Evolutionary conservation across 2,113 vertebrate species (phyloP).

Genomic region (Paradoxurus hermaphroditus): DNA sequence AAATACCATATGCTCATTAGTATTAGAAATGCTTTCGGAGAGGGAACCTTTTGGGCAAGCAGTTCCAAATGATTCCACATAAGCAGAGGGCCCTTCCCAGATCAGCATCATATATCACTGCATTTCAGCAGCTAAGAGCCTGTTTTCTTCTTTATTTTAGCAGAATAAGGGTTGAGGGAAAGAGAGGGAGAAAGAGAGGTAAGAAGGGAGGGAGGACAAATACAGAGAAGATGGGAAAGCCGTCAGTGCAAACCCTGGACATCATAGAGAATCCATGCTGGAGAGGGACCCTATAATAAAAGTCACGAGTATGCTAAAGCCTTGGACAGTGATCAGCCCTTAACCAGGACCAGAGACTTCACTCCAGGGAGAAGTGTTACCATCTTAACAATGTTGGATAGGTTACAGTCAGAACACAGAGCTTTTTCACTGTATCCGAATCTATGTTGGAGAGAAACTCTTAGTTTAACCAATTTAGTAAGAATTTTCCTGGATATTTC

Average conservation of each 20-base stretch:
- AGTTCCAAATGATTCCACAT: neutral
- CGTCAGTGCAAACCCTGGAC: constrained; percentile 40
- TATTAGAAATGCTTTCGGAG: neutral
- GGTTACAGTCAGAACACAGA: neutral
- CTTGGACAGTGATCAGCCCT: constrained; percentile 37
- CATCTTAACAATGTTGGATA: constrained; percentile 68
- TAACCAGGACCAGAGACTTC: constrained; percentile 77
- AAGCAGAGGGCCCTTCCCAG: neutral
- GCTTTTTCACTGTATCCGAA: neutral
- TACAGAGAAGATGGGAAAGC: constrained; percentile 50
- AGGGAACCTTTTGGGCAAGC: neutral
- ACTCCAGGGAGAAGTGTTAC: constrained; percentile 80
- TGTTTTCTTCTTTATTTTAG: neutral
- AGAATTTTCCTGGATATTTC: constrained; percentile 44
- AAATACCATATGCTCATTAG: neutral
- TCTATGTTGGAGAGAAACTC: constrained; percentile 49
- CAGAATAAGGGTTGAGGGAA: no score
- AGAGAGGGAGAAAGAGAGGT: no score
- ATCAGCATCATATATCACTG: neutral
- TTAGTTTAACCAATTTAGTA: constrained; percentile 39
- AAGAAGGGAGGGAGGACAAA: no score
- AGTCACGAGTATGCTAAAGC: constrained; percentile 49
- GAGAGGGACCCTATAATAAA: constrained; percentile 42
- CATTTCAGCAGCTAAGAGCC: neutral
- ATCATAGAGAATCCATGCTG: constrained; percentile 54